Percentiles rank a stretch among this genome's conserved stretches.
These are phyloP conservation scores for Tipula lateralis DNA, from an alignment of 2,888 invertebrate genomes.

Conservation along the genomic window DNA sequence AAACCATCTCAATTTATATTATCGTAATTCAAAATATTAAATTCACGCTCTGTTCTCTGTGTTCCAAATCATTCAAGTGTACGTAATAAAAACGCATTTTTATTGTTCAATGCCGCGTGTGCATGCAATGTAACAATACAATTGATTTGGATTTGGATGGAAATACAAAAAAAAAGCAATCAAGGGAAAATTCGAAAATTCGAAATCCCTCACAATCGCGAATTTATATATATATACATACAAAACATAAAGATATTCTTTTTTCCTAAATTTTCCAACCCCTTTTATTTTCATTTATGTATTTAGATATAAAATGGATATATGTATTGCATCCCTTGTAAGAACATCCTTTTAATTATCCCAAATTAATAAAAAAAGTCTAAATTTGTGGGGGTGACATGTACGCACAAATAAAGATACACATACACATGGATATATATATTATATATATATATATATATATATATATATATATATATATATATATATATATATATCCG, in stretches of 20 bases:
- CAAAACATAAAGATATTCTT: not conserved
- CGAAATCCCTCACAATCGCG: not conserved
- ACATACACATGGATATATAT: not conserved
- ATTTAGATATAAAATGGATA: not conserved
- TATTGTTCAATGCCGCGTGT: not conserved
- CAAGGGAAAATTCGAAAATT: not conserved
- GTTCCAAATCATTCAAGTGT: not conserved
- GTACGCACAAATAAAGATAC: not conserved
- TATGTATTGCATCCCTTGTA: not conserved
- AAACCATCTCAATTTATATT: not conserved
- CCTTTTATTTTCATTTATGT: not conserved
- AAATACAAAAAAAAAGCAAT: not conserved
- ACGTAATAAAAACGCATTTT: conserved; percentile 1
- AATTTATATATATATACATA: not conserved
- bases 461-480: no score
- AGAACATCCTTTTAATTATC: not conserved
- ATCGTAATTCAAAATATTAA: not conserved
- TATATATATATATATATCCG: no score
- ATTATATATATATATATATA: no score
- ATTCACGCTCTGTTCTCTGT: not conserved
- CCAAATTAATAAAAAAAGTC: not conserved
- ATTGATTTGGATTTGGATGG: not conserved
- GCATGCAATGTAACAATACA: not conserved
- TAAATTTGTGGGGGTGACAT: not conserved
- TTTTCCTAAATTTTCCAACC: not conserved